Conservation (phyloP, 35 echinoderm and acorn worm genomes). For the Amphiura filiformis region DNA sequence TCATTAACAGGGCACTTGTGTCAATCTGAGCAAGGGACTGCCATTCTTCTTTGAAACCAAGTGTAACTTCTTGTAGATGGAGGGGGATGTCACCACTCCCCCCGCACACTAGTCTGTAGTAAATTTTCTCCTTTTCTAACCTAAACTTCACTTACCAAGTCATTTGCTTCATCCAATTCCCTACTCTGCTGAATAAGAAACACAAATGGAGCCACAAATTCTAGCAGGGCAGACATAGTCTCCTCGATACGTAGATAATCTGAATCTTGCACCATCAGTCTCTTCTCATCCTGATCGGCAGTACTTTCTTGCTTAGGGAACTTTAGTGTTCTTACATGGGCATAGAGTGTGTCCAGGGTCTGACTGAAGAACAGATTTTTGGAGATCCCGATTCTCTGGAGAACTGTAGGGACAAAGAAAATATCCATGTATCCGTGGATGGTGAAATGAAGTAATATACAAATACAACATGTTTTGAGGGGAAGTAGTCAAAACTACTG, state of each 20-base stretch:
- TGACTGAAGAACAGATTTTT: constrained; percentile 27
- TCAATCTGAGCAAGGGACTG: no score
- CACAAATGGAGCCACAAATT: constrained; percentile 72
- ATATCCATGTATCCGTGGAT: no score
- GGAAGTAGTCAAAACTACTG: no score
- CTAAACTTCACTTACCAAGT: not conserved
- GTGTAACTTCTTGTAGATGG: no score
- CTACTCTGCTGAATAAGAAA: constrained; percentile 38
- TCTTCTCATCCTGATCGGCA: constrained; percentile 49
- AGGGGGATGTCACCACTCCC: no score
- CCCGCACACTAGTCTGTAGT: no score
- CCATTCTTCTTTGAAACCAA: no score
- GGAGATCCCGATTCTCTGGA: constrained; percentile 31
- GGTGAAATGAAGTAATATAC: no score
- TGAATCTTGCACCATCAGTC: constrained; percentile 68
- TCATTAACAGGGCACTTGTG: no score
- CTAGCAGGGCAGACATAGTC: constrained; percentile 47
- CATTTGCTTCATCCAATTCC: constrained; percentile 9
- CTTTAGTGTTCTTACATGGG: constrained; percentile 34
- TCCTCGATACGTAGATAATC: constrained; percentile 49
- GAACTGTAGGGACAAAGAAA: constrained; percentile 7
- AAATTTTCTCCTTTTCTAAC: no score
- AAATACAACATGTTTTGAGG: no score
- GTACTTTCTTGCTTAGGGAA: constrained; percentile 49
- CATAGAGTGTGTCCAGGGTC: constrained; percentile 20